Conservation (phyloP, 2,113 vertebrate genomes). For the Ellobius talpinus region DNA sequence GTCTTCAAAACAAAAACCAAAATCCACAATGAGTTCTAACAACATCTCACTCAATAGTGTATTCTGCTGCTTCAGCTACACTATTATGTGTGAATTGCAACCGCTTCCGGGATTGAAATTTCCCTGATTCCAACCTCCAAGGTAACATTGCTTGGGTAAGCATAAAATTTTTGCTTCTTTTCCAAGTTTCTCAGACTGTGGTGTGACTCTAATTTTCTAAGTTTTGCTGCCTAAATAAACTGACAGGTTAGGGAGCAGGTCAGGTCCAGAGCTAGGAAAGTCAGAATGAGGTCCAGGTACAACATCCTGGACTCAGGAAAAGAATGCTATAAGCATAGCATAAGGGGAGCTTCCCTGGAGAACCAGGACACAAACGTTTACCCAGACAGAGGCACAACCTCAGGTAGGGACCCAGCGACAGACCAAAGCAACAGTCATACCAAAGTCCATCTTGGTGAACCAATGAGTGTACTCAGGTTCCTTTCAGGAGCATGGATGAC, state of each 20-base stretch:
- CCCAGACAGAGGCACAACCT: not conserved
- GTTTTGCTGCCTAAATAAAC: constrained; percentile 92
- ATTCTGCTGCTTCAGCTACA: constrained; percentile 94
- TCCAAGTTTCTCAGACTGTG: constrained; percentile 92
- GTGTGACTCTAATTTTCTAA: constrained; percentile 90
- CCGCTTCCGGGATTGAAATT: constrained; percentile 92
- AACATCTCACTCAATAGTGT: constrained; percentile 91
- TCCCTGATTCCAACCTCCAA: constrained; percentile 96
- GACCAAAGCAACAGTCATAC: not conserved
- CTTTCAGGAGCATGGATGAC: not conserved
- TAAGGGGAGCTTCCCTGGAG: constrained; percentile 82
- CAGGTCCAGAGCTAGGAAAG: constrained; percentile 85
- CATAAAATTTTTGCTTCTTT: constrained; percentile 89
- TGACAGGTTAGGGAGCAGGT: constrained; percentile 89
- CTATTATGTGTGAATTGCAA: constrained; percentile 96
- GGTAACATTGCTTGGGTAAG: constrained; percentile 84
- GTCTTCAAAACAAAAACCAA: not conserved
- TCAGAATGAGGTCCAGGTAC: too few species aligned
- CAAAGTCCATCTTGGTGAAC: not conserved
- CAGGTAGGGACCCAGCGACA: too few species aligned
- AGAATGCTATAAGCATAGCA: constrained; percentile 86
- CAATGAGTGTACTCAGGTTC: too few species aligned
- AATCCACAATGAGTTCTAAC: constrained; percentile 85
- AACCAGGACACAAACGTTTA: not conserved
- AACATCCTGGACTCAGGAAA: constrained; percentile 76